Evolutionary conservation across 2,888 invertebrate genomes (phyloP).

Genomic region (Itoplectis maculator): DNA sequence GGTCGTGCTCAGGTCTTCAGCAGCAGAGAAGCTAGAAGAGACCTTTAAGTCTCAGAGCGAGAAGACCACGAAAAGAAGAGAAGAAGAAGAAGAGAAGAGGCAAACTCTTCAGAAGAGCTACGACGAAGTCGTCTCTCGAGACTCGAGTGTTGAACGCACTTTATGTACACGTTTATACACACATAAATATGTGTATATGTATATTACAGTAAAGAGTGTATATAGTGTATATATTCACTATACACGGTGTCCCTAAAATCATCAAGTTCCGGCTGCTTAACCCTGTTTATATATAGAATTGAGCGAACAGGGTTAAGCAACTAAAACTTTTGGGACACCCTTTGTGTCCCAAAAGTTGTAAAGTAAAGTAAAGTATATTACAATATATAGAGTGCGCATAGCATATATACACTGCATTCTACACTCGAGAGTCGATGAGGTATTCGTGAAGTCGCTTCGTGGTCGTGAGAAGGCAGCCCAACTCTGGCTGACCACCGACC

Average conservation of each 20-base stretch:
- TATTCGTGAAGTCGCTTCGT: conserved; percentile 56
- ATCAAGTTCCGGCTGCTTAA: too few relatives aligned
- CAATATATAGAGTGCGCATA: too few relatives aligned
- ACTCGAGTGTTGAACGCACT: conserved; percentile 31
- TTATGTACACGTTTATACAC: conserved; percentile 3
- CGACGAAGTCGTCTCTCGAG: conserved; percentile 39
- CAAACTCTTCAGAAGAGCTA: conserved; percentile 21
- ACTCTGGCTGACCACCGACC: conserved; percentile 49
- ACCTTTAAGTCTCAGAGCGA: conserved; percentile 15
- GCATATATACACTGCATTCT: too few relatives aligned
- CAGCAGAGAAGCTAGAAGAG: conserved; percentile 16
- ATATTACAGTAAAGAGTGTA: too few relatives aligned
- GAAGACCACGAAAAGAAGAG: conserved; percentile 15
- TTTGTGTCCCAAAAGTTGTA: too few relatives aligned
- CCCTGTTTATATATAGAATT: too few relatives aligned
- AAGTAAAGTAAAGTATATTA: too few relatives aligned
- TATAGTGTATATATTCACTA: too few relatives aligned
- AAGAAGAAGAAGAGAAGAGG: conserved; percentile 12
- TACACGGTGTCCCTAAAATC: too few relatives aligned
- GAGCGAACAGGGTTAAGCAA: too few relatives aligned
- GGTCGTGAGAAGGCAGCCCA: conserved; percentile 63
- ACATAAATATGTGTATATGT: neutral
- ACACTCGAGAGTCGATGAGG: conserved; percentile 19
- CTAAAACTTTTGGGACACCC: too few relatives aligned
- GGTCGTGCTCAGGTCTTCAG: too few relatives aligned